phyloP scores from a whole-genome alignment of 1,140 invertebrate species.

The Penaeus chinensis region DNA sequence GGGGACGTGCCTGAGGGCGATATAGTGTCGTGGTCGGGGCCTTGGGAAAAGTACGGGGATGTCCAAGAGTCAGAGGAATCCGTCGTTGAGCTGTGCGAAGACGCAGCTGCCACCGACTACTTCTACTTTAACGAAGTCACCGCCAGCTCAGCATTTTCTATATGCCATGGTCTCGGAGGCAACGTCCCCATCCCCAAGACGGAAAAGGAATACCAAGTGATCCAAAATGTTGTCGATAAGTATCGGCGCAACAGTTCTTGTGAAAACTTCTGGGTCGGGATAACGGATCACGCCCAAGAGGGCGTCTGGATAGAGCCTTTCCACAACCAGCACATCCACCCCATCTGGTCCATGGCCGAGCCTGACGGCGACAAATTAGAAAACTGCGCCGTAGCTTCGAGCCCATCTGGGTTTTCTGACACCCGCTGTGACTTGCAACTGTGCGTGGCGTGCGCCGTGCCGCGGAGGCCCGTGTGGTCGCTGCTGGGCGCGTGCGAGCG shows the following conservation, averaged over 20 bases:
- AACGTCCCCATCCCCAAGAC: slow-evolving; percentile 48
- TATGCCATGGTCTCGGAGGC: slow-evolving; percentile 57
- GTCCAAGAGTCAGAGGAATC: slow-evolving; percentile 38
- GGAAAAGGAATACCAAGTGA: slow-evolving; percentile 23
- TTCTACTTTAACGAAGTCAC: slow-evolving; percentile 51
- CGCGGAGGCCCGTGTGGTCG: slow-evolving; percentile 50
- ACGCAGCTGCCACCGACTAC: slow-evolving; percentile 48
- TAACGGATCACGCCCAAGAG: slow-evolving; percentile 50
- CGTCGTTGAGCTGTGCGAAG: slow-evolving; percentile 42
- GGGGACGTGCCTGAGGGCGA: slow-evolving; percentile 26
- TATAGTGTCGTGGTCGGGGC: slow-evolving; percentile 43
- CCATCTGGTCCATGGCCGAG: slow-evolving; percentile 49
- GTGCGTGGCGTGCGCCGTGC: slow-evolving; percentile 54
- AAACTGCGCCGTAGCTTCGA: slow-evolving; percentile 56
- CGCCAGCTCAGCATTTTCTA: slow-evolving; percentile 37
- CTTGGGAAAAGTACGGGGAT: slow-evolving; percentile 45
- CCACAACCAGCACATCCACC: slow-evolving; percentile 39
- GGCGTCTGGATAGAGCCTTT: slow-evolving; percentile 49
- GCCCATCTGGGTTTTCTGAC: slow-evolving; percentile 39
- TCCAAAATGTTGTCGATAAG: slow-evolving; percentile 37
- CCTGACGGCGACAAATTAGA: slow-evolving; percentile 55
- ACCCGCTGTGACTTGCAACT: slow-evolving; percentile 48
- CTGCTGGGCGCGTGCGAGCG: slow-evolving; percentile 57
- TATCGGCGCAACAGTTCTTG: slow-evolving; percentile 3
- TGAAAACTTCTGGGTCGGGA: slow-evolving; percentile 55